Evolutionary conservation across 2,888 invertebrate genomes (phyloP), one percentile per base, ranked within the genome.

Genomic region (Biston betularia): DNA sequence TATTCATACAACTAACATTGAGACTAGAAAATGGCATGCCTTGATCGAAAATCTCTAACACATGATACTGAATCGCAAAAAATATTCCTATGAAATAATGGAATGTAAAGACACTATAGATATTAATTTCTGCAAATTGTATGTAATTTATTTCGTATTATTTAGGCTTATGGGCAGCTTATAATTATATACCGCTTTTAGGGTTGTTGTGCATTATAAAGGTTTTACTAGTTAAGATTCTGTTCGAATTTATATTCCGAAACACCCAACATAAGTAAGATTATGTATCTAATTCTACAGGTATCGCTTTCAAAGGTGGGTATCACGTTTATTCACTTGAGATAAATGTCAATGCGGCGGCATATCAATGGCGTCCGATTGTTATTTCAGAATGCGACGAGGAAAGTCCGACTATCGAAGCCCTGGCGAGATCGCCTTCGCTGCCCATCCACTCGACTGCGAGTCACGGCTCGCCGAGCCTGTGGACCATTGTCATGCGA

Each of bases 401-500:
- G 72, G 93, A 94, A 69, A 81, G 82, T 58, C 82, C 86, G 44
- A 82, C 89, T 64, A 82, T 92, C 72, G 94, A 94, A 69, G 88
- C 89, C 65, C 81, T 94, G 75, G 93, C 93, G 71, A 81, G 94
- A 70, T 94, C 94, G 40, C 92, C 94, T 35, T 92, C 92, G 49
- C 84, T 94, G 79, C 94, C 94, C 61, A 88, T 92, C 75, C 92
- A 92, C 79, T 85, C 86, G 63, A 83, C 84, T 12, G 80, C 86
- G 58, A 80, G 78, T 74, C 88, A 88, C 78, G 86, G 84, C 57
- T 84, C 85, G 82, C 96, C 97, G 85, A 96, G 95, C 79, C 89
- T 97, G 77, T 96, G 97, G 88, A 96, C 97, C 76, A 96, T 97
- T 65, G 96, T 97, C 72, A 96, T 97, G 93, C 95, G 96, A 69